These are phyloP conservation scores for Eulemur rubriventer DNA, from an alignment of 2,797 vertebrate genomes.

Conservation along the genomic window DNA sequence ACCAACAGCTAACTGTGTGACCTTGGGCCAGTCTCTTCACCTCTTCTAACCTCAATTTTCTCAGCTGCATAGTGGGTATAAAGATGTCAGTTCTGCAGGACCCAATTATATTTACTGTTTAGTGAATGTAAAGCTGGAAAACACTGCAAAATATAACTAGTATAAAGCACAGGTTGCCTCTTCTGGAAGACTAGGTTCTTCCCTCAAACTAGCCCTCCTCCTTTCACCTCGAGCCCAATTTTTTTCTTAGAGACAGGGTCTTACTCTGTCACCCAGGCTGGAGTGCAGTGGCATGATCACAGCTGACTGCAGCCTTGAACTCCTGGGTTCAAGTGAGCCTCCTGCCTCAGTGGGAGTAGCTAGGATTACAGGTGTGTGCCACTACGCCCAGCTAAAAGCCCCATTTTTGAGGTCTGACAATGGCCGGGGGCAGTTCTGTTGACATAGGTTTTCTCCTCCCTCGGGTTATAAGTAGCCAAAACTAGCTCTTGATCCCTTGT, in stretches of 20 bases:
- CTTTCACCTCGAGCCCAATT: background rate
- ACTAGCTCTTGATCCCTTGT: background rate
- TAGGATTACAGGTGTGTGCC: background rate
- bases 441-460: background rate
- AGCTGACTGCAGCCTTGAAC: background rate
- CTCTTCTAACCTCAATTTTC: constrained; percentile 46
- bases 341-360: background rate
- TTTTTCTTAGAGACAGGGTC: background rate
- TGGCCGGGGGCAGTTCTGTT: background rate
- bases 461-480: background rate
- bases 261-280: background rate
- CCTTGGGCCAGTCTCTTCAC: background rate
- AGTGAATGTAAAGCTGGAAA: background rate
- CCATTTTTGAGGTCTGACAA: background rate
- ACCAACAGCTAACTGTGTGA: background rate
- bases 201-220: background rate
- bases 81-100: background rate
- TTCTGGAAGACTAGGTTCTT: background rate
- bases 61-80: constrained; percentile 23
- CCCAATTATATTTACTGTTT: background rate
- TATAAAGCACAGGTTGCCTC: background rate
- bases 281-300: background rate
- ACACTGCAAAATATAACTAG: background rate
- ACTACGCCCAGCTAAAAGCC: background rate
- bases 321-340: background rate